A percentile compares a stretch with the other conserved stretches of the same genome.
These are phyloP conservation scores for Octodon degus DNA, from an alignment of 2,113 vertebrate genomes.

Conservation along the genomic window DNA sequence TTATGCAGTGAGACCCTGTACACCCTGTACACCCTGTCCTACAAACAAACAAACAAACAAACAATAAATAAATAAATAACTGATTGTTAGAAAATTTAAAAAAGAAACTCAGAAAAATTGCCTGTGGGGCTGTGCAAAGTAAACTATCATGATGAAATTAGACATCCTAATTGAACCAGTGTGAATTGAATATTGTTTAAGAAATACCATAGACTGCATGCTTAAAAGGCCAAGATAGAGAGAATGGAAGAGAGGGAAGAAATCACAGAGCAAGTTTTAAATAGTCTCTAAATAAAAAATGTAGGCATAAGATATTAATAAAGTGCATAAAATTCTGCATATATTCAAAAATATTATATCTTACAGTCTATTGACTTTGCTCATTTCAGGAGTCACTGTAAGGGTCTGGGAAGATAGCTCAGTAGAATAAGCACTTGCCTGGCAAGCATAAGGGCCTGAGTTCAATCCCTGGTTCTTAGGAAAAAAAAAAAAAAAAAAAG, in stretches of 20 bases:
- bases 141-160: not conserved
- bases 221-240: not conserved
- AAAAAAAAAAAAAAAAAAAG: not conserved
- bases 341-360: conserved; percentile 8
- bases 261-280: not conserved
- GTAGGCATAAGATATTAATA: not conserved
- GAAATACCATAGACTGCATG: not conserved
- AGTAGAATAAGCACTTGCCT: no score
- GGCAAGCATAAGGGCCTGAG: no score
- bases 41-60: no score
- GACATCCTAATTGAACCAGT: not conserved
- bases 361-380: conserved; percentile 6
- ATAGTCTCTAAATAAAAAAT: not conserved
- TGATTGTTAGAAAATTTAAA: no score
- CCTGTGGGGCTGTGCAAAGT: not conserved
- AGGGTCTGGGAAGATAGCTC: no score
- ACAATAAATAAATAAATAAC: no score
- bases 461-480: no score
- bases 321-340: not conserved
- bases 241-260: not conserved
- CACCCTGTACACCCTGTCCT: no score
- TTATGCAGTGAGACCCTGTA: no score
- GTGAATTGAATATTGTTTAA: not conserved
- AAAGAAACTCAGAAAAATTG: not conserved
- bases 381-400: no score